Evolutionary conservation across 2,113 vertebrate species (phyloP).

Genomic region (Scophthalmus maximus): DNA sequence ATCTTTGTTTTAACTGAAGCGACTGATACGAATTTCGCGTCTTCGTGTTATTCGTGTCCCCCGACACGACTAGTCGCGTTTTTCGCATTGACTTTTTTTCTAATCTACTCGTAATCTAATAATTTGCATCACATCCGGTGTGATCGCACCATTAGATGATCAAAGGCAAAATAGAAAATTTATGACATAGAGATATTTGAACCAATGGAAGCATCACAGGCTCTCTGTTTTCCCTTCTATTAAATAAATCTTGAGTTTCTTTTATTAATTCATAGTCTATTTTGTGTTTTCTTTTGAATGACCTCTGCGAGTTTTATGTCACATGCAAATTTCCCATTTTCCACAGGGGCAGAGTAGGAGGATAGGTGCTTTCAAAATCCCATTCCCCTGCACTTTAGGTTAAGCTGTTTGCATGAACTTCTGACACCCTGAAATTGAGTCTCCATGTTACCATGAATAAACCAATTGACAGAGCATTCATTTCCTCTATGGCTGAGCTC

Average conservation of each 20-base stretch:
- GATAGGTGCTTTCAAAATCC: background rate
- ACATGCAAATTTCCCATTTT: constrained; percentile 14
- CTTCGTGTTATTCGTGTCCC: too few relatives aligned
- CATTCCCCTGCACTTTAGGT: constrained; percentile 8
- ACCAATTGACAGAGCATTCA: constrained; percentile 25
- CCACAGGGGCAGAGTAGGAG: background rate
- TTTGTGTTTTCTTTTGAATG: background rate
- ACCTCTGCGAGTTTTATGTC: background rate
- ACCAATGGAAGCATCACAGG: background rate
- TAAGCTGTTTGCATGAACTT: constrained; percentile 33
- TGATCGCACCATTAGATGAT: too few relatives aligned
- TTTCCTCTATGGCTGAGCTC: constrained; percentile 21
- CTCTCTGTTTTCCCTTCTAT: background rate
- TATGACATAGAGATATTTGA: too few relatives aligned
- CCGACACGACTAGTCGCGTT: too few relatives aligned
- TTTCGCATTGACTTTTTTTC: too few relatives aligned
- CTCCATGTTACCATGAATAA: constrained; percentile 21
- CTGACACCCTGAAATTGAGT: constrained; percentile 24
- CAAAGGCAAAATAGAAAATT: too few relatives aligned
- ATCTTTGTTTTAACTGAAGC: too few relatives aligned
- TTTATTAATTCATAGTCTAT: background rate
- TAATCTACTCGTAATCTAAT: too few relatives aligned
- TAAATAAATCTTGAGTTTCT: background rate
- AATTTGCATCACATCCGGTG: too few relatives aligned
- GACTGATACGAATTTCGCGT: too few relatives aligned